A percentile compares a stretch with the other conserved stretches of the same genome.
Conservation (phyloP, 2,888 invertebrate genomes). For the Andrena fulva region DNA sequence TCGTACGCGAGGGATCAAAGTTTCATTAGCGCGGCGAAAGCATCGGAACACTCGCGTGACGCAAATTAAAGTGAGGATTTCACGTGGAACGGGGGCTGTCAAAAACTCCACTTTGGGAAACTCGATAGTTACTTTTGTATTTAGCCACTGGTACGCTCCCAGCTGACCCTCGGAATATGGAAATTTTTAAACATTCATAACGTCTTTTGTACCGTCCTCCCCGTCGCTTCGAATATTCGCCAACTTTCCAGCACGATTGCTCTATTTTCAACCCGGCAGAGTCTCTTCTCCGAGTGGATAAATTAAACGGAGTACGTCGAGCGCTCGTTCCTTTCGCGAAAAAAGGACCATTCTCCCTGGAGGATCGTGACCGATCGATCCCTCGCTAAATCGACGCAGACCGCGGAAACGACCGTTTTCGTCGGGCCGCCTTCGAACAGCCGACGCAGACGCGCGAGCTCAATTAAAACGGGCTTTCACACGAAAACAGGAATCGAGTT, state of each 20-base stretch:
- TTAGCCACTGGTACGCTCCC: no score
- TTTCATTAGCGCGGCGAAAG: neutral
- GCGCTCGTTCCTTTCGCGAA: no score
- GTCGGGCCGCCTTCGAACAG: neutral
- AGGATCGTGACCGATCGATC: no score
- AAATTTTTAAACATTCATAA: no score
- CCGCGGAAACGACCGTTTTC: neutral
- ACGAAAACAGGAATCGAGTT: constrained; percentile 11
- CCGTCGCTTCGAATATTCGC: neutral
- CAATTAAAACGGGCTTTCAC: constrained; percentile 16
- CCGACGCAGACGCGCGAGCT: neutral
- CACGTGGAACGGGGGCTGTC: neutral
- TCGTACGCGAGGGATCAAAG: neutral
- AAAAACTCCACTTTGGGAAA: no score
- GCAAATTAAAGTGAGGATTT: neutral
- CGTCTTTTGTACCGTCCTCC: no score
- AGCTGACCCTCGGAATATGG: no score
- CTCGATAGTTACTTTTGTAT: no score
- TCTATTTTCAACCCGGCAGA: no score
- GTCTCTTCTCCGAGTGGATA: no score
- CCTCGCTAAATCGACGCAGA: constrained; percentile 10
- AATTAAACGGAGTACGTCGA: no score
- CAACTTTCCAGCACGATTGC: neutral
- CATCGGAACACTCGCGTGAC: neutral
- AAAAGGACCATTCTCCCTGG: no score